Conservation (phyloP, 2,797 vertebrate genomes). For the Sebastes goodei region DNA sequence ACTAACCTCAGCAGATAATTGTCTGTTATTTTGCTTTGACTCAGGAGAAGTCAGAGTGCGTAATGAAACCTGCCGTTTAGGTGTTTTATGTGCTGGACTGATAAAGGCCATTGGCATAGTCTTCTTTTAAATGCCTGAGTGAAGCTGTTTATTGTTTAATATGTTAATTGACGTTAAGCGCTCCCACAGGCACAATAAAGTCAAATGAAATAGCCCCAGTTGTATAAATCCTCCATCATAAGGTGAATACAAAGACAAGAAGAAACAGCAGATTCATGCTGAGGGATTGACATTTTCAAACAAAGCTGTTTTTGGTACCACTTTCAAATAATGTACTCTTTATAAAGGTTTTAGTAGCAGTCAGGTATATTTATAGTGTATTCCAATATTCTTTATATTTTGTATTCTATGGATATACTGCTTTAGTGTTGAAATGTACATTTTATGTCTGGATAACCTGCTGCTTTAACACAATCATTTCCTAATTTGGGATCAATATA, state of each 20-base stretch:
- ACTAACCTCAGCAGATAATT: constrained; percentile 49
- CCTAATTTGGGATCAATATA: too few species aligned
- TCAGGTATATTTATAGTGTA: too few species aligned
- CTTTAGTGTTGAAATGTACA: too few species aligned
- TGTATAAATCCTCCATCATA: constrained; percentile 22
- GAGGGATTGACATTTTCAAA: neutral
- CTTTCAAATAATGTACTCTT: neutral
- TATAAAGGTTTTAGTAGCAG: neutral
- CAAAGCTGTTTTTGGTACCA: neutral
- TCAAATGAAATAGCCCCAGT: constrained; percentile 47
- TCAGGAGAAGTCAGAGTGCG: constrained; percentile 22
- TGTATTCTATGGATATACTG: too few species aligned
- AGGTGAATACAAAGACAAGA: constrained; percentile 33
- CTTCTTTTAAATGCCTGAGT: constrained; percentile 43
- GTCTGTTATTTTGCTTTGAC: constrained; percentile 49
- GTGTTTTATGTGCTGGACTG: constrained; percentile 46
- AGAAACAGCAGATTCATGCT: constrained; percentile 2
- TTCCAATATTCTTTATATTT: too few species aligned
- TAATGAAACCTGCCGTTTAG: constrained; percentile 40
- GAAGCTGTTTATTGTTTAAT: constrained; percentile 70
- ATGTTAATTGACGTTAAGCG: constrained; percentile 64
- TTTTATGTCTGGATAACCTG: too few species aligned
- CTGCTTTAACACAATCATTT: too few species aligned
- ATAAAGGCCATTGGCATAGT: constrained; percentile 37
- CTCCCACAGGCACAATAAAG: constrained; percentile 46